Conservation (phyloP, 2,888 invertebrate species). For the Leucozona laternaria region DNA sequence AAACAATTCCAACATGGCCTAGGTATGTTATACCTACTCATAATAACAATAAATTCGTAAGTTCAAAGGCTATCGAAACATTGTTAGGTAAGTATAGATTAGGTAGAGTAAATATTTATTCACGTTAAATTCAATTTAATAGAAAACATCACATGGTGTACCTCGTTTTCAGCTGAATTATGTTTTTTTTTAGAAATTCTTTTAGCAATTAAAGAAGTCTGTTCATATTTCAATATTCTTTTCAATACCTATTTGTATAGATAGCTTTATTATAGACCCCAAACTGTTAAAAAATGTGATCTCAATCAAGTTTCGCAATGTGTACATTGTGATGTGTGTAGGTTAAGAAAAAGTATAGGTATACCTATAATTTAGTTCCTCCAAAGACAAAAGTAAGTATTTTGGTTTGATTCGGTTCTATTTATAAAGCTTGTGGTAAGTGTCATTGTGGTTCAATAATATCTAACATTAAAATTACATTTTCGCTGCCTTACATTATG, state of each 20-base stretch:
- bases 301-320: background rate
- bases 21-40: too few species aligned
- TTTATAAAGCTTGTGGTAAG: background rate
- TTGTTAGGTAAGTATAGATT: too few species aligned
- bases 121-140: background rate
- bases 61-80: too few species aligned
- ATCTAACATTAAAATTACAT: background rate
- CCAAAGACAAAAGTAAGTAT: background rate
- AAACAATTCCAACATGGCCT: too few species aligned
- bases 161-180: background rate
- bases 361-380: background rate
- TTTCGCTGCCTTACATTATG: background rate
- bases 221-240: background rate
- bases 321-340: conserved; percentile 3
- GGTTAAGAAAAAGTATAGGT: background rate
- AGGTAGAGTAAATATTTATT: background rate
- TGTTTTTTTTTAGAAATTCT: background rate
- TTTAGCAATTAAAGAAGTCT: background rate
- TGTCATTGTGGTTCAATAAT: background rate
- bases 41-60: too few species aligned
- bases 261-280: background rate
- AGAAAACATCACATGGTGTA: background rate
- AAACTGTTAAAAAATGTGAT: background rate
- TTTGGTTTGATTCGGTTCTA: background rate
- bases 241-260: background rate